Base-by-base conservation (phyloP, 2,797 vertebrate genomes). In the Enteromius viviparus region DNA sequence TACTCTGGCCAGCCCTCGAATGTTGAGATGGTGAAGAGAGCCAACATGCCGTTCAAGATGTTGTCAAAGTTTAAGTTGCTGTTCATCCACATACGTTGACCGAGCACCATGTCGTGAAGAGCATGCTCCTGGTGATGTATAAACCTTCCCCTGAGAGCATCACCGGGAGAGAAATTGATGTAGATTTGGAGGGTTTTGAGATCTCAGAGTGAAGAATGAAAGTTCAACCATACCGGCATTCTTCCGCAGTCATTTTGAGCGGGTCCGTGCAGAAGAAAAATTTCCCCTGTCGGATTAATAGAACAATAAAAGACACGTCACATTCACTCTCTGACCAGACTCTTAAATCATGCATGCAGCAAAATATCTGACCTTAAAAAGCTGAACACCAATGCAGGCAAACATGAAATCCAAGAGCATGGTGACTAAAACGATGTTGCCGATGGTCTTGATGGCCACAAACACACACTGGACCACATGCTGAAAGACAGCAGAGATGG, bases 1-100 rank as follows among this genome's bases (percentile, higher is more conserved):
- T 90, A 98, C 97, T 96, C 89, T 15, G 97, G 97, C 97, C 97
- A 98, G 71, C 97, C 97, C 91, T 98, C 97, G 3, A 98, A 98
- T 68, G 97, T 98, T 77, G 97, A 98, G 29, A 97, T 95, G 0
- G 97, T 98, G 92, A 98, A 98, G 68, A 98, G 96, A 0, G 97
- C 95, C 93, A 98, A 94, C 97, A 98, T 98, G 81, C 96, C 97
- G 0, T 96, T 98, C 37, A 98, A 89, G 87, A 98, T 95, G 1
- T 97, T 96, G 91, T 98, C 93, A 1, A 98, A 98, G 92, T 98
- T 97, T 80, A 98, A 95, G 40, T 93, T 92, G 0, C 90, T 96
- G 89, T 96, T 96, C 1, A 85, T 6, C 97, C 97, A 98, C 23
- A 85, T 0, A 0, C 97, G 94, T 1, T 87, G 0, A 0, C 68